These are phyloP conservation scores for Synergus umbraculus DNA, from an alignment of 2,888 invertebrate genomes.

Conservation along the genomic window DNA sequence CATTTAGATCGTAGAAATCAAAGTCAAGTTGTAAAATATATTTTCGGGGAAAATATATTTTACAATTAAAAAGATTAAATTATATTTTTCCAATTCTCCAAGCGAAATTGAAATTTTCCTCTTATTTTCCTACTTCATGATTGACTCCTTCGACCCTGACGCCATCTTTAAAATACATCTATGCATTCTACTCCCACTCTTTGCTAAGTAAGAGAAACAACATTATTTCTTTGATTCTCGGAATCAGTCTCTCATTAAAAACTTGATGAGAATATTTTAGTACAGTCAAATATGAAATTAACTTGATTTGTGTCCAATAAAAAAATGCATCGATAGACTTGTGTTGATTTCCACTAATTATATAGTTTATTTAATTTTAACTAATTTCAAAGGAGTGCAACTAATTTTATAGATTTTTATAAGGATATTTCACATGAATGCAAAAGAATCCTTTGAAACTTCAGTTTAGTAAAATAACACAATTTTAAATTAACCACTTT, in stretches of 20 bases:
- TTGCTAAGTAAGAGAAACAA: background rate
- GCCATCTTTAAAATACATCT: background rate
- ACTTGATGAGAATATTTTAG: background rate
- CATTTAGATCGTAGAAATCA: background rate
- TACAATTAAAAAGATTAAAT: background rate
- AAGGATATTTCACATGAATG: no score
- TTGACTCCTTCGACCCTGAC: background rate
- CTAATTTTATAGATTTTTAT: no score
- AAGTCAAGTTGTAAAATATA: no score
- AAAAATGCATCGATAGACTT: no score
- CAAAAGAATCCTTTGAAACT: no score
- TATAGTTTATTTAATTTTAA: no score
- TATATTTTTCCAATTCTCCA: background rate
- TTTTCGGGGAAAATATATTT: no score
- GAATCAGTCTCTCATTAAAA: conserved; percentile 23
- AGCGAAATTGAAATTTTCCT: background rate
- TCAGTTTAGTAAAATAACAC: no score
- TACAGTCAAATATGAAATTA: background rate
- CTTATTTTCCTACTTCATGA: background rate
- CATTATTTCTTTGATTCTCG: conserved; percentile 10
- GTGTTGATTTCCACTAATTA: no score
- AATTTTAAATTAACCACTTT: no score
- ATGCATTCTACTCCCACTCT: background rate
- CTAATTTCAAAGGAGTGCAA: no score
- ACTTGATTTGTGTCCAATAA: no score